Evolutionary conservation across 2,888 invertebrate species (phyloP), one percentile per base, ranked within the genome.

Genomic region (Neocrepidodera transversa): DNA sequence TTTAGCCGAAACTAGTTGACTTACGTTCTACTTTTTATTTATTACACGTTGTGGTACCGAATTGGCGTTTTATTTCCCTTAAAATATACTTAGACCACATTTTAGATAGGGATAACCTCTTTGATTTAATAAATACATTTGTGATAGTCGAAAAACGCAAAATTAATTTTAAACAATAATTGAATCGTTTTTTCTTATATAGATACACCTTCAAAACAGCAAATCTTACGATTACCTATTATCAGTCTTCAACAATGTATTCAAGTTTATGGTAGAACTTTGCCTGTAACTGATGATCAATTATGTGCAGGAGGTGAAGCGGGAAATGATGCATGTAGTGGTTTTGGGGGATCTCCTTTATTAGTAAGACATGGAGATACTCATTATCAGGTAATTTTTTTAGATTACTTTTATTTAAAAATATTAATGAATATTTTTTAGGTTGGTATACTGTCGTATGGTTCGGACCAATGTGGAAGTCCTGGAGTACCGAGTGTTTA

Each of bases 361-460:
- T 75, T 91, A 51, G 78, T 87, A 1, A 82, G 81, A 60, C 84
- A 87, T 66, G 85, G 85, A 63, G 86, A 86, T 17, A 83, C 83
- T 32, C 84, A 84, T 75, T 84, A 85, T 52, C 87, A 90, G 84
- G 90, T 90, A 73, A n/a, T n/a, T n/a, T n/a, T n/a, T n/a, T n/a
- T n/a, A n/a, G 69, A 53, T 58, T 51, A 8, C 3, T 11, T 23
- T 23, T 23, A 23, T 23, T 23, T 23, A 23, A 23, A 23, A n/a
- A n/a, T n/a, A n/a, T n/a, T n/a, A n/a, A 3, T 23, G 6, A 18
- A 5, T 50, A 14, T 38, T 11, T 17, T 74, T 80, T 72, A 91
- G 91, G 84, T 91, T 62, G 92, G 91, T 23, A 88, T 92, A 30
- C 85, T 92, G 64, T 91, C 91, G 0, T 91, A 91, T 68, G 92